Percentiles rank a stretch among this genome's conserved stretches.
Conservation (phyloP, 2,797 vertebrate genomes). For the Knipowitschia caucasica region DNA sequence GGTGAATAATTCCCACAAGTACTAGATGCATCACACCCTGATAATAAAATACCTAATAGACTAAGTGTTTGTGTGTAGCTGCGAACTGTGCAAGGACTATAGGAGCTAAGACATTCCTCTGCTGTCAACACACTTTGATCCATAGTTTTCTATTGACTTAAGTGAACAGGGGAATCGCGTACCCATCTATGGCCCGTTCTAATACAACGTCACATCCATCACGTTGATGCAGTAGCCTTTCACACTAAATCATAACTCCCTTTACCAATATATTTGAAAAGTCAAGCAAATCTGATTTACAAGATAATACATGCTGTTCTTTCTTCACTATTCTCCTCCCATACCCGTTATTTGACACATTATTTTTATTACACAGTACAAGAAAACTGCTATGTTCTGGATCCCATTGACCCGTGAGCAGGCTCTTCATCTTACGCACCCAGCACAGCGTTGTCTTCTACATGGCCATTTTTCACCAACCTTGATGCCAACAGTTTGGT, state of each 20-base stretch:
- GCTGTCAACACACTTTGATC: slow-evolving; percentile 10
- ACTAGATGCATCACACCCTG: no score
- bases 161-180: slow-evolving; percentile 23
- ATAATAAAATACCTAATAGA: no score
- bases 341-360: not conserved
- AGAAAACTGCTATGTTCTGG: slow-evolving; percentile 22
- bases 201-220: slow-evolving; percentile 48
- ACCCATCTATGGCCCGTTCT: slow-evolving; percentile 32
- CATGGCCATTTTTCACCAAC: slow-evolving; percentile 44
- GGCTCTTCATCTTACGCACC: not conserved
- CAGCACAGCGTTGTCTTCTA: slow-evolving; percentile 28
- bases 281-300: slow-evolving; percentile 22
- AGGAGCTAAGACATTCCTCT: slow-evolving; percentile 12
- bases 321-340: not conserved
- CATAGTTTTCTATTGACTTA: slow-evolving; percentile 19
- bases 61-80: no score
- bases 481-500: slow-evolving; percentile 57
- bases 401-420: slow-evolving; percentile 45
- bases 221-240: slow-evolving; percentile 28
- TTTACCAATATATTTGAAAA: slow-evolving; percentile 35
- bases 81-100: not conserved
- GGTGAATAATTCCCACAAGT: no score
- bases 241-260: slow-evolving; percentile 41
- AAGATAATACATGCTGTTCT: slow-evolving; percentile 14
- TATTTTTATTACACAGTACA: slow-evolving; percentile 2